A percentile compares a stretch with the other conserved stretches of the same genome.
These are phyloP conservation scores for Philaethria dido DNA, from an alignment of 2,888 invertebrate species.

Conservation along the genomic window DNA sequence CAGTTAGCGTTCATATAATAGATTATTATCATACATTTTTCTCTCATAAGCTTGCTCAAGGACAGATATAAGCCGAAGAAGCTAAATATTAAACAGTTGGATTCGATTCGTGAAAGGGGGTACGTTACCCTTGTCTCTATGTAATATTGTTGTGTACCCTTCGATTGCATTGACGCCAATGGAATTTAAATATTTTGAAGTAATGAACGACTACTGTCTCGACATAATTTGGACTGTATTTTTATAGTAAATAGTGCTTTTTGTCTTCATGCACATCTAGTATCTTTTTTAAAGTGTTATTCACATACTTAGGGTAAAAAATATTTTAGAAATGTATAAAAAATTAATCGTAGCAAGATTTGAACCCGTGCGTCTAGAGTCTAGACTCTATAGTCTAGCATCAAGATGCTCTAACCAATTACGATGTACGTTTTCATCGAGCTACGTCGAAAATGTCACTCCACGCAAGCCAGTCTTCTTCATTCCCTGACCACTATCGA, in stretches of 20 bases:
- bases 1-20: slow-evolving; percentile 13
- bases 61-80: slow-evolving; percentile 87
- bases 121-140: slow-evolving; percentile 75
- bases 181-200: not conserved
- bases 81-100: slow-evolving; percentile 93
- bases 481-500: too few species aligned
- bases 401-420: too few species aligned
- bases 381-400: too few species aligned
- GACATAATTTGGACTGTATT: too few species aligned
- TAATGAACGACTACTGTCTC: not conserved
- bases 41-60: slow-evolving; percentile 74
- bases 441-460: too few species aligned
- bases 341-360: too few species aligned
- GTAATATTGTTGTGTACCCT: slow-evolving; percentile 55
- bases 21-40: slow-evolving; percentile 41
- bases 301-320: too few species aligned
- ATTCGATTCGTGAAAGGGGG: slow-evolving; percentile 94
- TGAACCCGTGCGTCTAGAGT: too few species aligned
- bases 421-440: too few species aligned
- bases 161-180: slow-evolving; percentile 43
- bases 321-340: too few species aligned
- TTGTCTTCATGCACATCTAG: not conserved
- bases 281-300: too few species aligned
- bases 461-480: too few species aligned
- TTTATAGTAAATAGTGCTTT: not conserved